Evolutionary conservation across 2,113 vertebrate species (phyloP).

Genomic region (Rhinogobius similis): DNA sequence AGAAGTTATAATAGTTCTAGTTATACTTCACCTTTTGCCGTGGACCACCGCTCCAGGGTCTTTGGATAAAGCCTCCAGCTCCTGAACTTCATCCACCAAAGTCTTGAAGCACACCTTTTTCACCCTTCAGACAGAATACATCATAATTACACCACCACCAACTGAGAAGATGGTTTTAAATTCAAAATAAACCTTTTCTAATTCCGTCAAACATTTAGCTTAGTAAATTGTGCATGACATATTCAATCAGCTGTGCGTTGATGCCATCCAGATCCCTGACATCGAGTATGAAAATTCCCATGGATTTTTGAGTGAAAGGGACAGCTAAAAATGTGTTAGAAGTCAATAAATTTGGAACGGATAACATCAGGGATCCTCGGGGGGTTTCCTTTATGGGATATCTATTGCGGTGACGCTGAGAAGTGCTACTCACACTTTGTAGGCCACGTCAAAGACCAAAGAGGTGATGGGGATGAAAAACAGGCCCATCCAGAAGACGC

Average conservation of each 20-base stretch:
- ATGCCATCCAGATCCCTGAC: conserved; percentile 24
- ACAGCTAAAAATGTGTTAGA: conserved; percentile 2
- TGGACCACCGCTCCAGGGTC: conserved; percentile 94
- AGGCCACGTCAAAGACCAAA: conserved; percentile 88
- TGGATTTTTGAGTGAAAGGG: conserved; percentile 9
- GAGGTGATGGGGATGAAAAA: conserved; percentile 93
- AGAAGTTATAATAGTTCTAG: too few species aligned
- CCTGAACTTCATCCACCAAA: conserved; percentile 97
- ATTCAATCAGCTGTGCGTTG: conserved; percentile 22
- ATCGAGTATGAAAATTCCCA: conserved; percentile 11
- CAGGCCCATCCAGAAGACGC: conserved; percentile 95
- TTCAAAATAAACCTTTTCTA: neutral
- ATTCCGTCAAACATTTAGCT: neutral
- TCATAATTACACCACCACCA: neutral
- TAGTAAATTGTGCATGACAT: conserved; percentile 27
- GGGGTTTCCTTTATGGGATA: conserved; percentile 40
- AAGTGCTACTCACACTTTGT: conserved; percentile 90
- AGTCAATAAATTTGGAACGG: conserved; percentile 14
- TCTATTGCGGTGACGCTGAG: conserved; percentile 41
- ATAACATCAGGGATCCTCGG: conserved; percentile 31
- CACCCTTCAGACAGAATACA: conserved; percentile 75
- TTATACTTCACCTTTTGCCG: conserved; percentile 87
- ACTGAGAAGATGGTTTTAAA: neutral
- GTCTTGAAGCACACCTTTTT: conserved; percentile 94
- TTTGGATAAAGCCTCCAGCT: conserved; percentile 94